Evolutionary conservation across 2,888 invertebrate species (phyloP).

Genomic region (Thera britannica): DNA sequence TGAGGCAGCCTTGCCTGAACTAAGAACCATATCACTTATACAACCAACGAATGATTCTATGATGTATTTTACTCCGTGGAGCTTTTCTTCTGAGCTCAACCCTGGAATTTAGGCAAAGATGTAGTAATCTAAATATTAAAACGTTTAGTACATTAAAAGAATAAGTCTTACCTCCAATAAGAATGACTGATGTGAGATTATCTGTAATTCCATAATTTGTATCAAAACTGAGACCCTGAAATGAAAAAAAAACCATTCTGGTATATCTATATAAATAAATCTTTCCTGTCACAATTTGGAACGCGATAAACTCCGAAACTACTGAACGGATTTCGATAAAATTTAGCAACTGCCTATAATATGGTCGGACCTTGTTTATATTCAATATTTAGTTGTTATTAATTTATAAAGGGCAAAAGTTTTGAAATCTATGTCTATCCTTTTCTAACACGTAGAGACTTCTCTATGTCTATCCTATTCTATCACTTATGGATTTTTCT

Average conservation of each 20-base stretch:
- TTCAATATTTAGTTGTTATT: too few relatives aligned
- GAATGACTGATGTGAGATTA: slow-evolving; percentile 93
- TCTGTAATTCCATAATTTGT: slow-evolving; percentile 94
- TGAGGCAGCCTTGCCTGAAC: slow-evolving; percentile 94
- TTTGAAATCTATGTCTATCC: too few relatives aligned
- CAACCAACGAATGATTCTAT: slow-evolving; percentile 97
- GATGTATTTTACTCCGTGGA: slow-evolving; percentile 95
- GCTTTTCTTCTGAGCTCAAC: slow-evolving; percentile 93
- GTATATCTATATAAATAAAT: too few relatives aligned
- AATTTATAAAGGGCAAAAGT: too few relatives aligned
- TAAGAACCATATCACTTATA: slow-evolving; percentile 93
- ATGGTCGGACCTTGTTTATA: too few relatives aligned
- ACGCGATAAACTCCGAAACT: too few relatives aligned
- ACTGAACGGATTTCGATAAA: too few relatives aligned
- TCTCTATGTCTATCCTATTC: too few relatives aligned
- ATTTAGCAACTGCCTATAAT: too few relatives aligned
- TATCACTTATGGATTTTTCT: too few relatives aligned
- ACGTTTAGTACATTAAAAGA: neutral
- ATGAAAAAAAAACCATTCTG: slow-evolving; percentile 25
- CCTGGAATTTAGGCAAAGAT: slow-evolving; percentile 74
- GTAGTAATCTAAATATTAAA: neutral
- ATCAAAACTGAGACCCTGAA: slow-evolving; percentile 90
- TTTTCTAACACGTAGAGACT: too few relatives aligned
- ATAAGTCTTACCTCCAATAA: slow-evolving; percentile 90
- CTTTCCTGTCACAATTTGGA: too few relatives aligned